Conservation (phyloP, 2,797 vertebrate genomes). For the Fringilla coelebs region DNA sequence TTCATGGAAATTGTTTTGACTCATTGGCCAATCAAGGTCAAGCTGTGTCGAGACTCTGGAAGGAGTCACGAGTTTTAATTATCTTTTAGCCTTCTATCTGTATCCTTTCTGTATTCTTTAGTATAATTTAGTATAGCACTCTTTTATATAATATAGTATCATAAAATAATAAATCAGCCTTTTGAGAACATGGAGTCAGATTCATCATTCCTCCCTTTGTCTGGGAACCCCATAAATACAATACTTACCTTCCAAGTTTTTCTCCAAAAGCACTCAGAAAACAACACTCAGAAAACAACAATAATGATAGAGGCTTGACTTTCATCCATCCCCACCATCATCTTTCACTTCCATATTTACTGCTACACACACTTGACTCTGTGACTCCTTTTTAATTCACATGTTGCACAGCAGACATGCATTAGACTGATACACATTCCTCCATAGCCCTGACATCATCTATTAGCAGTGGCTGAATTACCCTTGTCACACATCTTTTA, state of each 20-base stretch:
- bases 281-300: not conserved
- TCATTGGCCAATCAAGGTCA: too few relatives aligned
- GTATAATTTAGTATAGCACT: too few relatives aligned
- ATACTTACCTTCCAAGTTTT: not conserved
- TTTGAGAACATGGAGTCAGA: too few relatives aligned
- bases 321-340: not conserved
- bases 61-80: too few relatives aligned
- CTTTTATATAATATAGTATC: too few relatives aligned
- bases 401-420: not conserved
- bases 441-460: not conserved
- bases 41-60: too few relatives aligned
- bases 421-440: not conserved
- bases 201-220: too few relatives aligned
- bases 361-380: not conserved
- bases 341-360: slow-evolving; percentile 36
- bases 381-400: not conserved
- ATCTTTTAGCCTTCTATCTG: too few relatives aligned
- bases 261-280: not conserved
- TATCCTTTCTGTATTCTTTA: too few relatives aligned
- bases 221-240: too few relatives aligned
- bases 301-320: not conserved
- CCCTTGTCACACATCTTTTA: slow-evolving; percentile 25
- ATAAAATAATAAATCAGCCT: too few relatives aligned
- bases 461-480: slow-evolving; percentile 7
- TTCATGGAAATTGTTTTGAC: too few relatives aligned